Evolutionary conservation across 1,140 invertebrate species (phyloP).

Genomic region (Papilio glaucus): DNA sequence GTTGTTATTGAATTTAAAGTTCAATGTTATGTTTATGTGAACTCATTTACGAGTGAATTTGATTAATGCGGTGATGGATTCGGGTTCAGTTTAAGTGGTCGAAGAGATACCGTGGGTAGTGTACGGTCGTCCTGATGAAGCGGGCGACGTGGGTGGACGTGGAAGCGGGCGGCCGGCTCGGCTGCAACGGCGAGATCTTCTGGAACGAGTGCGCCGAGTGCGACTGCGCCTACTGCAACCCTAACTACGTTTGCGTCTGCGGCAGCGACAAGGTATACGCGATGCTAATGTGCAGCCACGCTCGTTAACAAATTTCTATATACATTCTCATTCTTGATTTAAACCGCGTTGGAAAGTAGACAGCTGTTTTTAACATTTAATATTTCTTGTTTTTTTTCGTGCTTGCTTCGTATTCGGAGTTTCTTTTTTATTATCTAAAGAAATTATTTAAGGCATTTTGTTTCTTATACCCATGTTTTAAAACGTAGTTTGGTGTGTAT

Average conservation of each 20-base stretch:
- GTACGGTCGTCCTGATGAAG: conserved; percentile 76
- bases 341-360: conserved; percentile 31
- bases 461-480: conserved; percentile 4
- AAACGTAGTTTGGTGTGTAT: neutral
- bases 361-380: conserved; percentile 28
- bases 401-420: conserved; percentile 22
- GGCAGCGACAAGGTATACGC: conserved; percentile 79
- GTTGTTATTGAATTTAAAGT: conserved; percentile 34
- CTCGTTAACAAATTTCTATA: conserved; percentile 1
- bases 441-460: conserved; percentile 23
- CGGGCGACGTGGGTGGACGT: conserved; percentile 82
- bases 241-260: conserved; percentile 83
- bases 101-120: conserved; percentile 47
- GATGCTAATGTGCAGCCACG: neutral
- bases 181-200: conserved; percentile 83
- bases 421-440: conserved; percentile 32
- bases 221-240: conserved; percentile 82
- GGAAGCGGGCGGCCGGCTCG: conserved; percentile 80
- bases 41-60: neutral
- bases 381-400: conserved; percentile 29
- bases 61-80: conserved; percentile 55
- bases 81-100: conserved; percentile 50
- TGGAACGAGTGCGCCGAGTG: conserved; percentile 83
- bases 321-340: neutral
- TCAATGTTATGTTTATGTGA: conserved; percentile 38